phyloP scores from a whole-genome alignment of 2,888 invertebrate species.

The Mantis religiosa region DNA sequence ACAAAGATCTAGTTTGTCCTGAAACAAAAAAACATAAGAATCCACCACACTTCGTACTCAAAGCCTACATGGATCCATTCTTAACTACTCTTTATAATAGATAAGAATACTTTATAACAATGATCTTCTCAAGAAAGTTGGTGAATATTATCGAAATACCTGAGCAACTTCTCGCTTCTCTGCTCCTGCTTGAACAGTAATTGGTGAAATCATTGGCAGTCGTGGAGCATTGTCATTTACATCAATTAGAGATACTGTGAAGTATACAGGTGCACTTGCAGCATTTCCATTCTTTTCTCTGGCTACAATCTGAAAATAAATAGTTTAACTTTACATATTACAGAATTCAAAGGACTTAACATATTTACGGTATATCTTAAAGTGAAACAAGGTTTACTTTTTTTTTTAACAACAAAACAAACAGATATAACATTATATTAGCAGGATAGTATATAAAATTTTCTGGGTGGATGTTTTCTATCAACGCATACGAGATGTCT shows the following conservation, averaged over 20 bases:
- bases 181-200: constrained; percentile 75
- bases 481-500: too few species aligned
- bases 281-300: constrained; percentile 73
- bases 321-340: neutral
- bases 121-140: neutral
- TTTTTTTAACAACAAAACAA: too few species aligned
- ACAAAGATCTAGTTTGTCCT: too few species aligned
- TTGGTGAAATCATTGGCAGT: constrained; percentile 73
- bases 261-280: constrained; percentile 76
- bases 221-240: constrained; percentile 84
- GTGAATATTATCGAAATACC: constrained; percentile 44
- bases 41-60: too few species aligned
- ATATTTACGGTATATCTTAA: too few species aligned
- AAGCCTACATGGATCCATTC: neutral
- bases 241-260: constrained; percentile 73
- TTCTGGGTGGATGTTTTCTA: too few species aligned
- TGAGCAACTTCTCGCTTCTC: constrained; percentile 63
- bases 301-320: constrained; percentile 63
- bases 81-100: neutral
- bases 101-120: neutral
- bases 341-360: too few species aligned
- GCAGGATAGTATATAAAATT: too few species aligned
- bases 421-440: too few species aligned
- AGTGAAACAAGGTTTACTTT: too few species aligned
- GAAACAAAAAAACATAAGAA: too few species aligned